Percentiles rank a stretch among this genome's conserved stretches.
phyloP scores from a whole-genome alignment of 2,113 vertebrate genomes.

The Corydoras maculifer region DNA sequence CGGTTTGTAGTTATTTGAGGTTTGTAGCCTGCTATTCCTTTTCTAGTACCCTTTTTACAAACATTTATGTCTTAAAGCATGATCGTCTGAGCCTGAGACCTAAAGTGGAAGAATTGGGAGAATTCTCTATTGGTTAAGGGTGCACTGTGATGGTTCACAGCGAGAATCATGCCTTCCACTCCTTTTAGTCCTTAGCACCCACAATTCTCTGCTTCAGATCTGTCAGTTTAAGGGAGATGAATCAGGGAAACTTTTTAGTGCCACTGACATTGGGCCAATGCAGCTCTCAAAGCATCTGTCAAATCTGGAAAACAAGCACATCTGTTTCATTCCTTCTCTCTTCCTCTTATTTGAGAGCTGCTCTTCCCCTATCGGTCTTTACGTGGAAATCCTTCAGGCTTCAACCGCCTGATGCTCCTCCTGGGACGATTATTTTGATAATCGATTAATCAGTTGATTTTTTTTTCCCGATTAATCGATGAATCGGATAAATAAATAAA shows the following conservation, averaged over 20 bases:
- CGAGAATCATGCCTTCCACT: not conserved
- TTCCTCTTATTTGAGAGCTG: not conserved
- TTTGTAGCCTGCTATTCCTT: too few relatives aligned
- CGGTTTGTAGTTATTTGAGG: too few relatives aligned
- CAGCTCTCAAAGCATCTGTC: conserved; percentile 26
- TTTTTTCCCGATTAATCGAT: too few relatives aligned
- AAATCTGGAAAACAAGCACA: conserved; percentile 10
- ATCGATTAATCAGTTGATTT: too few relatives aligned
- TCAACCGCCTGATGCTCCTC: conserved; percentile 25
- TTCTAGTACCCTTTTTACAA: not conserved
- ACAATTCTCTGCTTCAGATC: conserved; percentile 16
- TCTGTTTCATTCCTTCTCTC: conserved; percentile 32
- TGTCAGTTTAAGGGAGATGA: conserved; percentile 36
- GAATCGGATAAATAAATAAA: too few relatives aligned
- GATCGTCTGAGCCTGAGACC: not conserved
- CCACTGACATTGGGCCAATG: conserved; percentile 10
- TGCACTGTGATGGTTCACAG: not conserved
- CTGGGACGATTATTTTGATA: conserved; percentile 3
- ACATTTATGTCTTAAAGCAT: not conserved
- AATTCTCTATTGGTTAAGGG: not conserved
- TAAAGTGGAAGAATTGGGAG: not conserved
- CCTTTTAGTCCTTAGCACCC: conserved; percentile 14
- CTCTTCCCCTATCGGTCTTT: conserved; percentile 28
- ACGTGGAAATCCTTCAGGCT: conserved; percentile 41
- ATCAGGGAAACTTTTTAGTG: conserved; percentile 37